A percentile compares a stretch with the other conserved stretches of the same genome.
Conservation (phyloP, 2,888 invertebrate species). For the Osmoderma eremita region DNA sequence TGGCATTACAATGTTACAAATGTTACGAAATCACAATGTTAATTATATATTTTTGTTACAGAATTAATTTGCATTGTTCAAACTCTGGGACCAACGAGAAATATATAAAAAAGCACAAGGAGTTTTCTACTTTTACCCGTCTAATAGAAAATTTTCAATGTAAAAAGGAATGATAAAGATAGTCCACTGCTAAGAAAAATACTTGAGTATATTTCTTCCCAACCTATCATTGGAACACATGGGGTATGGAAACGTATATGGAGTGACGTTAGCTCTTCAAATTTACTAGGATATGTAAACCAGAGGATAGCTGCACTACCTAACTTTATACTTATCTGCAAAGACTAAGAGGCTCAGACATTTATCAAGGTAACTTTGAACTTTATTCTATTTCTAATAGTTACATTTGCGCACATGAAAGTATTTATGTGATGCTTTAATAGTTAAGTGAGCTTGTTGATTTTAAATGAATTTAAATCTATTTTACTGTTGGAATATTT, state of each 20-base stretch:
- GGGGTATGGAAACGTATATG: background rate
- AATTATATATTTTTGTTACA: conserved; percentile 9
- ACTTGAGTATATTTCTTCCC: background rate
- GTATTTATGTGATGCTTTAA: background rate
- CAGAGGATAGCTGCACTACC: background rate
- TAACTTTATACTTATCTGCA: background rate
- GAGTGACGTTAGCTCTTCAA: background rate
- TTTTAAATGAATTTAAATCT: too few relatives aligned
- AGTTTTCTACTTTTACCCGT: background rate
- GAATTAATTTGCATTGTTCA: conserved; percentile 10
- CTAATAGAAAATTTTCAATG: background rate
- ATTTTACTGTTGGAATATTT: too few relatives aligned
- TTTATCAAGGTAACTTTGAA: conserved; percentile 13
- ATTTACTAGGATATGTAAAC: conserved; percentile 9
- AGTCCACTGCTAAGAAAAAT: conserved; percentile 6
- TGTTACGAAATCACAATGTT: background rate
- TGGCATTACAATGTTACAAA: too few relatives aligned
- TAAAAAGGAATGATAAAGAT: conserved; percentile 1
- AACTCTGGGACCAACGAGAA: conserved; percentile 12
- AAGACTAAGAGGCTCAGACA: conserved; percentile 9
- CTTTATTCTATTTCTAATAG: background rate
- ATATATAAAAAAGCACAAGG: background rate
- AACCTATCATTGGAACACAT: conserved; percentile 2
- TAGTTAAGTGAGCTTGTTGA: too few relatives aligned
- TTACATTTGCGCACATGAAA: background rate